Base-by-base conservation (phyloP, 35 echinoderm and acorn worm genomes). In the Holothuria glaberrima region DNA sequence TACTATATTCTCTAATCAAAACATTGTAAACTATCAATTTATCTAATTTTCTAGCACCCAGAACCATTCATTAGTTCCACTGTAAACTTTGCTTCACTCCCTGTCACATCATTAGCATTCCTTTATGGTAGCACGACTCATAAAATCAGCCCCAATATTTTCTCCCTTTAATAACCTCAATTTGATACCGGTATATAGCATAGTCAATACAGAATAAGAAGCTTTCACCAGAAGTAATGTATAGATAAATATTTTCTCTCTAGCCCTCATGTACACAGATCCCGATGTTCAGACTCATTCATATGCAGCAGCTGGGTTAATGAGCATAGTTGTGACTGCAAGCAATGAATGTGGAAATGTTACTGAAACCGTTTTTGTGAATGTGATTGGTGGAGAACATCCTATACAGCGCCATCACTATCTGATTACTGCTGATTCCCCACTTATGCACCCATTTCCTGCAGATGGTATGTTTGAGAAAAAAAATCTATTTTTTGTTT, bases 391-490 rank as follows among this genome's bases (percentile, higher is more conserved):
- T 36, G 30, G 22, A 3, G 80, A 61, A 63, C 54, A 84, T 28
- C 80, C 30, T 12, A 84, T 84, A 84, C 80, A 84, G 57, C 80
- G 54, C 0, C 80, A 84, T 56, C 80, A 84, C n/a, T 84, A 84
- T 27, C 30, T 28, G 22, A 84, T 84, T 25, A 22, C 80, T 6
- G 54, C 80, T 7, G 26, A 19, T 34, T 61, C 80, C 5, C 80
- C 80, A 9, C 33, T 63, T 63, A 26, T 22, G 6, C 80, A 84
- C 61, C 32, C 32, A 12, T 84, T 61, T 59, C 57, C 80, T 5
- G 7, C 56, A 18, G 3, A 59, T 3, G 80, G 80, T 84, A 61
- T 4, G n/a, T 84, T 84, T 12, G 28, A 0, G 12, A 41, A 41
- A 4, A 41, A 41, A 7, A 41, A n/a, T 57, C 29, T 35, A 5